These are phyloP conservation scores for Hemicrepidius hirtus DNA, from an alignment of 2,888 invertebrate genomes.

Conservation along the genomic window DNA sequence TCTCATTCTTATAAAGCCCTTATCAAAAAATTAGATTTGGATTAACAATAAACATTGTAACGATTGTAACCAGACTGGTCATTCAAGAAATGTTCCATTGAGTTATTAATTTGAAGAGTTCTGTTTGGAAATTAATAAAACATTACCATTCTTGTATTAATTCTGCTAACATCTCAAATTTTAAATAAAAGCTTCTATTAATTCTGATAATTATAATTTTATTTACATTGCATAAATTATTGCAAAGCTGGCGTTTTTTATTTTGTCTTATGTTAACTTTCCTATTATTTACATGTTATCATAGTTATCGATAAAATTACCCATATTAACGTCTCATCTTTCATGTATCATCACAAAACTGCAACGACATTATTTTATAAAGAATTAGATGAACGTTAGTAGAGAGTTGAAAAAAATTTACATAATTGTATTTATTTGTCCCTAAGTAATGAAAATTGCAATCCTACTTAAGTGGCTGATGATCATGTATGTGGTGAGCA, in stretches of 20 bases:
- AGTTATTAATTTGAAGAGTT: constrained; percentile 14
- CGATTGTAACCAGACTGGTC: neutral
- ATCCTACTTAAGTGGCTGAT: no score
- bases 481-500: no score
- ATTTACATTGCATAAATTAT: constrained; percentile 1
- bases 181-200: neutral
- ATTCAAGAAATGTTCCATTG: constrained; percentile 4
- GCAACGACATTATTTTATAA: neutral
- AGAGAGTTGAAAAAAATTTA: no score
- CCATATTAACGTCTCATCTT: constrained; percentile 12
- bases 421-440: no score
- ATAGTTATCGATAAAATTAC: constrained; percentile 11
- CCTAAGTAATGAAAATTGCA: no score
- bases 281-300: constrained; percentile 11
- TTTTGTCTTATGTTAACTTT: neutral
- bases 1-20: neutral
- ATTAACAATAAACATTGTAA: neutral
- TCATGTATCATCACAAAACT: constrained; percentile 6
- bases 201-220: neutral
- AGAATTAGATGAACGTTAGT: no score
- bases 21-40: neutral
- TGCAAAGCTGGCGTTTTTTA: neutral
- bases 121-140: constrained; percentile 12
- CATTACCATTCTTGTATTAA: neutral
- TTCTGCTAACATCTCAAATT: neutral